Conservation (phyloP, 2,113 vertebrate genomes). For the Ahaetulla prasina region DNA sequence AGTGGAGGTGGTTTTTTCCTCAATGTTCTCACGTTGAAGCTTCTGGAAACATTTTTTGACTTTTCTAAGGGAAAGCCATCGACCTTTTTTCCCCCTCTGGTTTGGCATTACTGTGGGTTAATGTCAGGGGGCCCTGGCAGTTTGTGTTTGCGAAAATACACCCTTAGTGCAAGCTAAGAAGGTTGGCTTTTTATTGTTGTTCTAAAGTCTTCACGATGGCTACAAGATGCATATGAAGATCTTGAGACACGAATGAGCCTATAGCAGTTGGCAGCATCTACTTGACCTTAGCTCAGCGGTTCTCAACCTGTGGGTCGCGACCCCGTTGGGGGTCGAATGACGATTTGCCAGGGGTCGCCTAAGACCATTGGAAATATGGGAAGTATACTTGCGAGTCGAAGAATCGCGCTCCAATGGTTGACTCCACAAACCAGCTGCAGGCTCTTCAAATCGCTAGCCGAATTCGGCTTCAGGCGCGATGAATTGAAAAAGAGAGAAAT, state of each 20-base stretch:
- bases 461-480: no score
- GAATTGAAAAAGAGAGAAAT: no score
- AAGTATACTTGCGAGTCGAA: no score
- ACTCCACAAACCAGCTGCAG: no score
- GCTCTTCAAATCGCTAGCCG: no score
- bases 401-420: no score
- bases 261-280: background rate
- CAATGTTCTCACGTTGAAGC: constrained; percentile 50
- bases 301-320: no score
- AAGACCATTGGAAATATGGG: no score
- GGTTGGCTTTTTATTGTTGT: constrained; percentile 35
- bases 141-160: constrained; percentile 44
- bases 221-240: constrained; percentile 31
- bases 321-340: no score
- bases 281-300: background rate
- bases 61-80: constrained; percentile 35
- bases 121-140: constrained; percentile 54
- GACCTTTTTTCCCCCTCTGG: constrained; percentile 40
- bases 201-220: constrained; percentile 38
- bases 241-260: background rate
- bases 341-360: no score
- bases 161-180: constrained; percentile 51
- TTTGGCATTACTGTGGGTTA: constrained; percentile 46
- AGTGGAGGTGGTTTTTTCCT: constrained; percentile 33
- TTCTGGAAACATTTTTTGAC: constrained; percentile 20